Conservation (phyloP, 2,888 invertebrate species). For the Xylophagus ater region DNA sequence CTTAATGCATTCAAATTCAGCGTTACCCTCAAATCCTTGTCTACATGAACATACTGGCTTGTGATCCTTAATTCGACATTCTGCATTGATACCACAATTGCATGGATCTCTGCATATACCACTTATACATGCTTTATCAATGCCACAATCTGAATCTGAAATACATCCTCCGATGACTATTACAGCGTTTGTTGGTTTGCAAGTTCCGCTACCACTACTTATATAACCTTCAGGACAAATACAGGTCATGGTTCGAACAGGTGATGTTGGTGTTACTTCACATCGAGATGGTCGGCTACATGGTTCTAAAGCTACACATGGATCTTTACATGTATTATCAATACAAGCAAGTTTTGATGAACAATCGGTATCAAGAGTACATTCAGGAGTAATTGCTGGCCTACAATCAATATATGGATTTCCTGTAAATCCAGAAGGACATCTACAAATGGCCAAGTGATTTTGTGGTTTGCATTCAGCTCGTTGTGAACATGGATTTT, state of each 20-base stretch:
- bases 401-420: constrained; percentile 74
- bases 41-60: constrained; percentile 80
- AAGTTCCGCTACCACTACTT: constrained; percentile 70
- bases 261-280: constrained; percentile 66
- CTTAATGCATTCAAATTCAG: constrained; percentile 67
- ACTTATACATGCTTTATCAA: constrained; percentile 66
- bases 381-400: constrained; percentile 61
- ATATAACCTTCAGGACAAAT: constrained; percentile 81
- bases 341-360: constrained; percentile 69
- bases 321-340: constrained; percentile 69
- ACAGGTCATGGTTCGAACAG: constrained; percentile 81
- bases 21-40: constrained; percentile 74
- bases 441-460: constrained; percentile 77
- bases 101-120: constrained; percentile 76
- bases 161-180: constrained; percentile 56
- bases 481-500: constrained; percentile 62
- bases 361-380: constrained; percentile 72
- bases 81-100: constrained; percentile 72
- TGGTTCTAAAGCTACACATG: constrained; percentile 65
- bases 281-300: constrained; percentile 72
- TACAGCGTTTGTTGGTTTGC: constrained; percentile 58
- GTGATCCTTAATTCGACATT: constrained; percentile 73
- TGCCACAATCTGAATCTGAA: constrained; percentile 64
- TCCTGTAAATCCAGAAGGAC: constrained; percentile 61
- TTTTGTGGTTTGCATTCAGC: constrained; percentile 73